Conservation (phyloP, 1,140 invertebrate species). For the Pissodes strobi region DNA sequence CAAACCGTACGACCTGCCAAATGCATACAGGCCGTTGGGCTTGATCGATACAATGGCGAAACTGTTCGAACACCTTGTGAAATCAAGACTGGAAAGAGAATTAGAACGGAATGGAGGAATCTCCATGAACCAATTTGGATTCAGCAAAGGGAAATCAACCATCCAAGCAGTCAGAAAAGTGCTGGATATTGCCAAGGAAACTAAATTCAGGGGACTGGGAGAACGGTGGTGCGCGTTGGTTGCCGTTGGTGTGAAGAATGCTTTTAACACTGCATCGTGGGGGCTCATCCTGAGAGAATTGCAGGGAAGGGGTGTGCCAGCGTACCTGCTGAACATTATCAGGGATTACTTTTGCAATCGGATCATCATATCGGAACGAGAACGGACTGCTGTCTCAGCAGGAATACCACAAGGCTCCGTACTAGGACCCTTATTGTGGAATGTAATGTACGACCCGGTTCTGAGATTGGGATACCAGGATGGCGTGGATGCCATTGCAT, state of each 20-base stretch:
- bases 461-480: too few species aligned
- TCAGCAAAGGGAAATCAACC: neutral
- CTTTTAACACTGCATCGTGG: slow-evolving; percentile 32
- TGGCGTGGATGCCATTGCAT: too few species aligned
- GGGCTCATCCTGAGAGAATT: slow-evolving; percentile 10
- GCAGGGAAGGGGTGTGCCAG: neutral
- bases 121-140: too few species aligned
- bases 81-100: neutral
- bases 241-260: slow-evolving; percentile 34
- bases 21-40: neutral
- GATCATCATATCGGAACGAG: too few species aligned
- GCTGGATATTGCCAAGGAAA: too few species aligned
- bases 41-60: neutral
- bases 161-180: too few species aligned
- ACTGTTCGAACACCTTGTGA: neutral
- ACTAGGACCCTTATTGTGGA: too few species aligned
- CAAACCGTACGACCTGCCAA: slow-evolving; percentile 8
- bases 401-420: too few species aligned
- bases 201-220: slow-evolving; percentile 2
- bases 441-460: too few species aligned
- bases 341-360: slow-evolving; percentile 4
- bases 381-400: too few species aligned
- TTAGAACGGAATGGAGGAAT: neutral
- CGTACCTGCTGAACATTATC: neutral
- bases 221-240: slow-evolving; percentile 17